Evolutionary conservation across 2,888 invertebrate species (phyloP).

Genomic region (Aethes cnicana): DNA sequence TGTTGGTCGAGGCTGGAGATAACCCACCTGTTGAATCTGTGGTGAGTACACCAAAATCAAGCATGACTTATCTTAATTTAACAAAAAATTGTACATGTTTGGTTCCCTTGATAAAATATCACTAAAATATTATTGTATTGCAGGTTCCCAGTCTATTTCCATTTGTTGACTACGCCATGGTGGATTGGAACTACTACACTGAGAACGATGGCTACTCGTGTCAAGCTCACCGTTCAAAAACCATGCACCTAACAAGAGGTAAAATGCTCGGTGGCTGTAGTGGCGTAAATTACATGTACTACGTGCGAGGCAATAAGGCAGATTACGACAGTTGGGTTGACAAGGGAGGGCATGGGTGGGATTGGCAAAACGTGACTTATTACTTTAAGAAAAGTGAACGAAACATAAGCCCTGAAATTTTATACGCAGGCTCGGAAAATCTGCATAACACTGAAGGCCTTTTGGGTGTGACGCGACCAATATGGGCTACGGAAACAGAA

Average conservation of each 20-base stretch:
- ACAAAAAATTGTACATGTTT: no score
- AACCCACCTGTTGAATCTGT: slow-evolving; percentile 46
- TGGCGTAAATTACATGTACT: slow-evolving; percentile 85
- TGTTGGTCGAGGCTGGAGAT: slow-evolving; percentile 87
- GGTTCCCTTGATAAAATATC: no score
- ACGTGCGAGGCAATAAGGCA: slow-evolving; percentile 83
- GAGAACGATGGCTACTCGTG: not conserved
- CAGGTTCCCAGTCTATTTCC: slow-evolving; percentile 54
- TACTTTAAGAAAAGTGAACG: slow-evolving; percentile 16
- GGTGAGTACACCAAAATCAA: slow-evolving; percentile 44
- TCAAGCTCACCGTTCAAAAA: not conserved
- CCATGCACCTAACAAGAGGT: not conserved
- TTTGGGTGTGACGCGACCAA: slow-evolving; percentile 48
- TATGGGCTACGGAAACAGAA: slow-evolving; percentile 14
- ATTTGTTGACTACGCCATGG: slow-evolving; percentile 32
- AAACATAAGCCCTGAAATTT: slow-evolving; percentile 1
- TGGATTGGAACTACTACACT: slow-evolving; percentile 1
- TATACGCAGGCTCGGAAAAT: not conserved
- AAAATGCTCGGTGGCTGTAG: slow-evolving; percentile 49
- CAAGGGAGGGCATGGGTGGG: slow-evolving; percentile 78
- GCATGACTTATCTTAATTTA: no score
- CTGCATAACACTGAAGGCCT: slow-evolving; percentile 58
- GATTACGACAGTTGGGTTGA: slow-evolving; percentile 82
- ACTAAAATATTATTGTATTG: slow-evolving; percentile 35
- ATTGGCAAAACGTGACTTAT: slow-evolving; percentile 69